These are phyloP conservation scores for Psittacula cyanocephala DNA, from an alignment of 2,113 vertebrate species.

Conservation along the genomic window DNA sequence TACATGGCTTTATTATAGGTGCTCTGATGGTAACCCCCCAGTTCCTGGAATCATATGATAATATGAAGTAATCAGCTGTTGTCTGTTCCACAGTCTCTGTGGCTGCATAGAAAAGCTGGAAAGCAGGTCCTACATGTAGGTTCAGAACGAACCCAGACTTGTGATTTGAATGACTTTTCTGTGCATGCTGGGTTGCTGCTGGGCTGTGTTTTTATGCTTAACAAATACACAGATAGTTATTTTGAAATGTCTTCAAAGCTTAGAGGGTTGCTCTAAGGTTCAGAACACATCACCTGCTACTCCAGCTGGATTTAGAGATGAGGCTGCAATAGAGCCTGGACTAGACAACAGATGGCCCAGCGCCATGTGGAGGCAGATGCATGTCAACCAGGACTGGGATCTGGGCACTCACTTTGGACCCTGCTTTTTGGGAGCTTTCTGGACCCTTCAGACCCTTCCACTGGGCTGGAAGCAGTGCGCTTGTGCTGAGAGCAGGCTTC, in stretches of 20 bases:
- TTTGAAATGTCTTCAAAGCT: neutral
- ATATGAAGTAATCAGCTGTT: neutral
- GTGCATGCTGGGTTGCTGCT: neutral
- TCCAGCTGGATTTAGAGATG: neutral
- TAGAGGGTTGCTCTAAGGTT: neutral
- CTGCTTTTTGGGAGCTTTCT: neutral
- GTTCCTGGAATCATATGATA: neutral
- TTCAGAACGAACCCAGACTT: neutral
- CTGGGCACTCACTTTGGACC: neutral
- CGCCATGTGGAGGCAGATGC: neutral
- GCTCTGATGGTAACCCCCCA: neutral
- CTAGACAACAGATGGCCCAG: neutral
- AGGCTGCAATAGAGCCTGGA: neutral
- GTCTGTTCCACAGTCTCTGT: neutral
- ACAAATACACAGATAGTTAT: neutral
- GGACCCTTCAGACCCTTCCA: neutral
- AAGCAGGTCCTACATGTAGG: neutral
- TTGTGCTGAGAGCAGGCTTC: neutral
- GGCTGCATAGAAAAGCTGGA: neutral
- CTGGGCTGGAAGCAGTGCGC: neutral
- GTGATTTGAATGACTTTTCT: neutral
- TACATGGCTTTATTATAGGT: neutral
- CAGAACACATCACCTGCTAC: neutral
- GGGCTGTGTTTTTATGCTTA: neutral
- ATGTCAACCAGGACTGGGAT: fast-evolving